Evolutionary conservation across 2,113 vertebrate species (phyloP).

Genomic region (Saguinus imperator): DNA sequence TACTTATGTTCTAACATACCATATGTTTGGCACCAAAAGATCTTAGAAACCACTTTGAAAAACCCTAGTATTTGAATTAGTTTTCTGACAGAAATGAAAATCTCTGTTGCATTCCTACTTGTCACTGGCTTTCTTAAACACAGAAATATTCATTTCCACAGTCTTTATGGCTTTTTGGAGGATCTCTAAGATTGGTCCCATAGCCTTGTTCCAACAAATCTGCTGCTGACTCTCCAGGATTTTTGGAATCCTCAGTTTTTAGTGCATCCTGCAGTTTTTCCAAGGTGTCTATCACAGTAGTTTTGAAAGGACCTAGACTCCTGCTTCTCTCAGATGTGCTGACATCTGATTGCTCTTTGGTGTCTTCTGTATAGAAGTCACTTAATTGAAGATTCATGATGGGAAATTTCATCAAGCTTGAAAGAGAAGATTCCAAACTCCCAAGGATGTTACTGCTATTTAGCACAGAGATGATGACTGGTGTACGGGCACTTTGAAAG

Average conservation of each 20-base stretch:
- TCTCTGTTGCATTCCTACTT: conserved; percentile 32
- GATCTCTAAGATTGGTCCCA: conserved; percentile 65
- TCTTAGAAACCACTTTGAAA: background rate
- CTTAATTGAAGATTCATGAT: conserved; percentile 72
- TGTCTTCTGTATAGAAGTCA: conserved; percentile 69
- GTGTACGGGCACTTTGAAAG: background rate
- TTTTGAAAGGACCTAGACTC: conserved; percentile 39
- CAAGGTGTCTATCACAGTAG: background rate
- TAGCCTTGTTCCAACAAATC: conserved; percentile 64
- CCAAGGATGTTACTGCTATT: conserved; percentile 48
- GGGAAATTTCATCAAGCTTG: conserved; percentile 53
- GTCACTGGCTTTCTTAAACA: background rate
- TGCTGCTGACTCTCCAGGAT: conserved; percentile 44
- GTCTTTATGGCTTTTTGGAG: conserved; percentile 62
- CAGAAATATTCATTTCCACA: conserved; percentile 31
- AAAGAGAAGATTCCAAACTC: conserved; percentile 67
- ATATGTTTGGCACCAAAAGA: background rate
- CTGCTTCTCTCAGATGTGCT: conserved; percentile 1
- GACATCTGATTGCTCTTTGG: conserved; percentile 49
- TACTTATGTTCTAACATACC: background rate
- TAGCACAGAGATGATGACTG: conserved; percentile 25
- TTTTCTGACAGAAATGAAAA: conserved; percentile 47
- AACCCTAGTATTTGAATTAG: background rate
- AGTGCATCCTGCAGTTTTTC: conserved; percentile 52
- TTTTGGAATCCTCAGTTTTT: conserved; percentile 29